These are phyloP conservation scores for Clarias laeviceps DNA, from an alignment of 2,797 vertebrate species.

Conservation along the genomic window DNA sequence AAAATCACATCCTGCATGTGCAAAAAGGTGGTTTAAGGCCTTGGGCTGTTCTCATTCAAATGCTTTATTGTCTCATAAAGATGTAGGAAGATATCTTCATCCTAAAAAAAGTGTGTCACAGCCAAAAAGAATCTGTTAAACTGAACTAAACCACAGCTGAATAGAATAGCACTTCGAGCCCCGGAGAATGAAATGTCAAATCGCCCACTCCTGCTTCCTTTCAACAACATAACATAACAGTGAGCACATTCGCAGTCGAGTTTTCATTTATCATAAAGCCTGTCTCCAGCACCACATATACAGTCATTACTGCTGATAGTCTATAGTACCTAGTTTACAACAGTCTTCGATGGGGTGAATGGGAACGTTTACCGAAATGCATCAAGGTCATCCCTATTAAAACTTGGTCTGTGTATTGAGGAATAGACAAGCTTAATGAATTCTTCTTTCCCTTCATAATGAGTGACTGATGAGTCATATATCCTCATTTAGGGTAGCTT, in stretches of 20 bases:
- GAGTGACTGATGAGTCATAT: neutral
- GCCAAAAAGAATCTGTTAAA: constrained; percentile 15
- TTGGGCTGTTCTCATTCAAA: neutral
- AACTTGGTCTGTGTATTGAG: constrained; percentile 14
- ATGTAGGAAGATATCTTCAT: constrained; percentile 26
- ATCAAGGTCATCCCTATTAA: neutral
- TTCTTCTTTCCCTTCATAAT: neutral
- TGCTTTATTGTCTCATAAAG: constrained; percentile 16
- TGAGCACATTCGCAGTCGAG: constrained; percentile 20
- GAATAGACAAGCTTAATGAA: constrained; percentile 2
- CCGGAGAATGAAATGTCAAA: constrained; percentile 30
- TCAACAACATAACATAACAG: constrained; percentile 24
- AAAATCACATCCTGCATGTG: neutral
- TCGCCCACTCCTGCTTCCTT: constrained; percentile 28
- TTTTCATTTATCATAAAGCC: constrained; percentile 23
- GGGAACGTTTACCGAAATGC: neutral
- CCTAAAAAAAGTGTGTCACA: constrained; percentile 22
- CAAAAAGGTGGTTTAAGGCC: neutral
- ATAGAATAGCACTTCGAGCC: constrained; percentile 22
- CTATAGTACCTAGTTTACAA: neutral
- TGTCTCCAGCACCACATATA: neutral
- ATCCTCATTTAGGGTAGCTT: constrained; percentile 20
- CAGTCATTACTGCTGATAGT: neutral
- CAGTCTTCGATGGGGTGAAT: neutral
- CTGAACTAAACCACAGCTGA: constrained; percentile 43